Evolutionary conservation across 2,888 invertebrate species (phyloP), one percentile per base, ranked within the genome.

Genomic region (Latheticus oryzae): DNA sequence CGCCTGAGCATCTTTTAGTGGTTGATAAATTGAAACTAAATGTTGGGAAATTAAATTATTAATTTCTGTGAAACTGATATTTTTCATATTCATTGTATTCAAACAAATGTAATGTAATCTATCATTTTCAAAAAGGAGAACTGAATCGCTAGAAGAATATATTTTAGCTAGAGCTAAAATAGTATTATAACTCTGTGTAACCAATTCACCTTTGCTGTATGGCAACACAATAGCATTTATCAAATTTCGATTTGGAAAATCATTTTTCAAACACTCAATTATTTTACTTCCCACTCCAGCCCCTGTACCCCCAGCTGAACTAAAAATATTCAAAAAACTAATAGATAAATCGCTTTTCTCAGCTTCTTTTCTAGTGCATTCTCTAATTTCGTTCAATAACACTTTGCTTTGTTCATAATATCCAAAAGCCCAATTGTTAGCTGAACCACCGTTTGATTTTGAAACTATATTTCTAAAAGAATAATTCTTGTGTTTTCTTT

Each of bases 401-500:
- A 77, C 66, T 19, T 73, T 68, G 24, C 81, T 78, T 62, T 77
- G 80, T n/a, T 67, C 66, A 1, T 66, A 66, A 62, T 82, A 82
- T 19, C 83, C 83, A 54, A 76, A 80, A 0, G 82, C 82, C 83
- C 83, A 83, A 70, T 84, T 84, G 63, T 84, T 84, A 1, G 80
- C 82, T 9, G 81, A 78, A 15, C 83, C 83, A 8, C 79, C 79
- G 13, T 76, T 77, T 7, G 75, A 66, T 56, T 77, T 76, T 15
- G 76, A 76, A 33, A 81, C 70, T 35, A 81, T 62, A 69, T 79
- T 81, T 59, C 70, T 70, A 26, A 74, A 72, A n/a, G 73, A 71
- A 66, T 81, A 82, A 1, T 64, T 61, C 74, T 78, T 79, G 8
- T 65, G 61, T 2, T 66, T 62, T 3, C 65, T 71, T 3, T 30